phyloP scores from a whole-genome alignment of 2,113 vertebrate genomes.

The Amia ocellicauda region DNA sequence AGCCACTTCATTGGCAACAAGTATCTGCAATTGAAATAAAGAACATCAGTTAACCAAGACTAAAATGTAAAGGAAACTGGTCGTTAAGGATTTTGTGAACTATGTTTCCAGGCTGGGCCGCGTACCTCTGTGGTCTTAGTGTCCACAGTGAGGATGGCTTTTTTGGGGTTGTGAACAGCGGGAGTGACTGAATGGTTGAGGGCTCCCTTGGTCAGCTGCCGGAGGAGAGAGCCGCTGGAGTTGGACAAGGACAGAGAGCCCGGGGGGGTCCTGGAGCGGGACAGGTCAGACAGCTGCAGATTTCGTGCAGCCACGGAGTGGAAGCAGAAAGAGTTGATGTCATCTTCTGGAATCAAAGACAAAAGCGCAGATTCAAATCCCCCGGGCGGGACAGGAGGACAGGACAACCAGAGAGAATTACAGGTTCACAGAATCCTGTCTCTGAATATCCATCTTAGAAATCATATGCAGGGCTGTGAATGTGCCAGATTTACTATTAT shows the following conservation, averaged over 20 bases:
- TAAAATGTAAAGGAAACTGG: too few species aligned
- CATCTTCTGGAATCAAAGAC: conserved; percentile 42
- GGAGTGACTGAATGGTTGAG: conserved; percentile 39
- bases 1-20: conserved; percentile 81
- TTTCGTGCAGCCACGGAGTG: conserved; percentile 60
- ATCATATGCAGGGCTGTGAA: too few species aligned
- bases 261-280: conserved; percentile 14
- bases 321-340: conserved; percentile 61
- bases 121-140: conserved; percentile 71
- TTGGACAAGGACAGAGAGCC: conserved; percentile 30
- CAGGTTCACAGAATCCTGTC: too few species aligned
- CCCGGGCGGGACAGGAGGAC: neutral
- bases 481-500: too few species aligned
- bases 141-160: conserved; percentile 73
- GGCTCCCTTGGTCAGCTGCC: conserved; percentile 43
- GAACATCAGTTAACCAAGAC: neutral
- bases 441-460: too few species aligned
- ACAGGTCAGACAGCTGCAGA: conserved; percentile 43
- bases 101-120: too few species aligned
- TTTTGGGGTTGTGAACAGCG: conserved; percentile 66
- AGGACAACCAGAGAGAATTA: neutral
- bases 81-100: too few species aligned
- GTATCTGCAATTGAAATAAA: conserved; percentile 64
- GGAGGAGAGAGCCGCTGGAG: conserved; percentile 57
- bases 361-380: neutral